These are phyloP conservation scores for Endotricha flammealis DNA, from an alignment of 2,888 invertebrate genomes.

Conservation along the genomic window DNA sequence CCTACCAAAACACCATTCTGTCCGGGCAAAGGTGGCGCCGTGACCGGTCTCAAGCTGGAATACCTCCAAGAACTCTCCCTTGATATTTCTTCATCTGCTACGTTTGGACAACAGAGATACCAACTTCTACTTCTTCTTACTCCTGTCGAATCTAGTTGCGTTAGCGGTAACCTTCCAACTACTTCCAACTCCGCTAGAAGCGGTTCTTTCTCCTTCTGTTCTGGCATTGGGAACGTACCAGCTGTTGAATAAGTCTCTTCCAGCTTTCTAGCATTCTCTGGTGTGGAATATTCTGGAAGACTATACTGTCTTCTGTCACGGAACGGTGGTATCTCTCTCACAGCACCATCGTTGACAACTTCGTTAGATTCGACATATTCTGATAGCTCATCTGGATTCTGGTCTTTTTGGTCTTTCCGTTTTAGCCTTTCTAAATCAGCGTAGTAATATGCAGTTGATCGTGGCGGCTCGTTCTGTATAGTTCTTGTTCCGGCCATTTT, in stretches of 20 bases:
- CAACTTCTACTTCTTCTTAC: constrained; percentile 79
- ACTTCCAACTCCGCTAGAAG: constrained; percentile 60
- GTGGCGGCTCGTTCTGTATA: constrained; percentile 74
- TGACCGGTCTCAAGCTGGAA: constrained; percentile 62
- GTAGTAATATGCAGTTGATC: constrained; percentile 79
- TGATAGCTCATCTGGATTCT: constrained; percentile 67
- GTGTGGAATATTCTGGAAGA: constrained; percentile 51
- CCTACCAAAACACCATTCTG: constrained; percentile 49
- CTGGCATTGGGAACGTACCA: constrained; percentile 71
- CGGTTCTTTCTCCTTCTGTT: constrained; percentile 66
- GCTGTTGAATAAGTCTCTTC: constrained; percentile 71
- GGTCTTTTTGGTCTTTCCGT: constrained; percentile 40
- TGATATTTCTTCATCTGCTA: constrained; percentile 60
- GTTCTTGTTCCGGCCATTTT: constrained; percentile 51
- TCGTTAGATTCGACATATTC: constrained; percentile 58
- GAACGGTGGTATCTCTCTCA: constrained; percentile 53
- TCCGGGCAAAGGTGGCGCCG: constrained; percentile 52
- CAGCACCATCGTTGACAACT: constrained; percentile 52
- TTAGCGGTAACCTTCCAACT: constrained; percentile 57
- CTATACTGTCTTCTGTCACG: constrained; percentile 51
- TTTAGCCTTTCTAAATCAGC: constrained; percentile 78
- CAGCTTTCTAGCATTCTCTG: constrained; percentile 41
- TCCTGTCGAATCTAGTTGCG: constrained; percentile 51
- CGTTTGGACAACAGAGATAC: constrained; percentile 77
- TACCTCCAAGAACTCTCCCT: constrained; percentile 66